A percentile compares a stretch with the other conserved stretches of the same genome.
These are phyloP conservation scores for Eupsilia transversa DNA, from an alignment of 2,888 invertebrate genomes.

Conservation along the genomic window DNA sequence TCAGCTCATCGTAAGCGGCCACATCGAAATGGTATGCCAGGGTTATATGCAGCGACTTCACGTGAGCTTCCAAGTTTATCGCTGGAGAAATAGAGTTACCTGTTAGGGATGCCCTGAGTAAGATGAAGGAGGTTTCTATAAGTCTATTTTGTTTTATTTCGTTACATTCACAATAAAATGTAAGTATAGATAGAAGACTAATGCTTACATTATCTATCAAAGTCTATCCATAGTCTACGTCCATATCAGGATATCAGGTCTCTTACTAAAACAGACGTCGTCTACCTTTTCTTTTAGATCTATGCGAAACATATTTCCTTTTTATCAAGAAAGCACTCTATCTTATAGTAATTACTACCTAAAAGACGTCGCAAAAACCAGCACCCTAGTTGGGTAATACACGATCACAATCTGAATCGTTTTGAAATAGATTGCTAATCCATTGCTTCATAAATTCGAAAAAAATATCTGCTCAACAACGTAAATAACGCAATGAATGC, in stretches of 20 bases:
- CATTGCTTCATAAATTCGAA: too few relatives aligned
- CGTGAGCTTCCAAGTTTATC: constrained; percentile 94
- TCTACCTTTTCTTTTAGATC: neutral
- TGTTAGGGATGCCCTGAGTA: neutral
- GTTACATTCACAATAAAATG: neutral
- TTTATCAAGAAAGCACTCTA: neutral
- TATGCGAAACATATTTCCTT: neutral
- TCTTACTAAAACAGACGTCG: neutral
- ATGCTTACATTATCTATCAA: neutral
- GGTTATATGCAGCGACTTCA: constrained; percentile 96
- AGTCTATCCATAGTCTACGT: neutral
- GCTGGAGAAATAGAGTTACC: constrained; percentile 84
- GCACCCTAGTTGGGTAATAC: too few relatives aligned
- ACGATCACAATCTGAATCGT: too few relatives aligned
- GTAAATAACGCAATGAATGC: too few relatives aligned
- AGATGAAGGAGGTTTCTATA: neutral
- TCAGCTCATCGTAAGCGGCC: constrained; percentile 93
- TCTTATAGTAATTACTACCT: neutral
- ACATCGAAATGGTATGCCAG: constrained; percentile 96
- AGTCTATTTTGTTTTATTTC: neutral
- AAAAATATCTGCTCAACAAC: too few relatives aligned
- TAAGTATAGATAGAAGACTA: neutral
- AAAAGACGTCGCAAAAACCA: neutral
- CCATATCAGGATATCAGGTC: too few relatives aligned
- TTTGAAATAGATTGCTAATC: too few relatives aligned